A percentile compares a stretch with the other conserved stretches of the same genome.
These are phyloP conservation scores for Plebejus argus DNA, from an alignment of 2,888 invertebrate genomes.

Conservation along the genomic window DNA sequence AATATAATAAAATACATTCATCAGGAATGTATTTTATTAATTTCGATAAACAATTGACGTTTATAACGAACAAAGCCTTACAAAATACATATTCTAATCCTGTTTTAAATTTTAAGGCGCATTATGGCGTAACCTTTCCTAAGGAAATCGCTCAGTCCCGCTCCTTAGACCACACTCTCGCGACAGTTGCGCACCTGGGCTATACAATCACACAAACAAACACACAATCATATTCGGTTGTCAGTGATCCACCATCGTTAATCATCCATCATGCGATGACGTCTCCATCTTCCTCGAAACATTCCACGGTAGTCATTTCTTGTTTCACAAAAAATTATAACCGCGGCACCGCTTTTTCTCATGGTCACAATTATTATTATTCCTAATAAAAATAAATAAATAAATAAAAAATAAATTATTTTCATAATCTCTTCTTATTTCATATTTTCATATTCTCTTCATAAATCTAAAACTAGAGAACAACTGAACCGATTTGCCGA, in stretches of 20 bases:
- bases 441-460: not conserved
- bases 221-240: conserved; percentile 59
- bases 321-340: conserved; percentile 29
- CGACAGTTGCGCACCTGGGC: conserved; percentile 48
- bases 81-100: not conserved
- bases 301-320: conserved; percentile 25
- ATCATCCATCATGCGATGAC: conserved; percentile 43
- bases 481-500: too few relatives aligned
- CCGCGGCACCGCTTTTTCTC: not conserved
- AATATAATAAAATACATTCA: too few relatives aligned
- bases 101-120: not conserved
- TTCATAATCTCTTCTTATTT: too few relatives aligned
- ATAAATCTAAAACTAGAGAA: too few relatives aligned
- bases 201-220: conserved; percentile 57
- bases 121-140: not conserved
- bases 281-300: conserved; percentile 29
- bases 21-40: not conserved
- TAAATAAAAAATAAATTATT: too few relatives aligned
- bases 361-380: not conserved
- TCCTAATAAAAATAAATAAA: too few relatives aligned
- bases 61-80: not conserved
- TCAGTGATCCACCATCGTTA: conserved; percentile 57
- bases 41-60: not conserved
- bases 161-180: conserved; percentile 38
- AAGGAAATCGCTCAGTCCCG: conserved; percentile 32